Conservation (phyloP, 1,140 invertebrate species). For the Acromyrmex charruanus region DNA sequence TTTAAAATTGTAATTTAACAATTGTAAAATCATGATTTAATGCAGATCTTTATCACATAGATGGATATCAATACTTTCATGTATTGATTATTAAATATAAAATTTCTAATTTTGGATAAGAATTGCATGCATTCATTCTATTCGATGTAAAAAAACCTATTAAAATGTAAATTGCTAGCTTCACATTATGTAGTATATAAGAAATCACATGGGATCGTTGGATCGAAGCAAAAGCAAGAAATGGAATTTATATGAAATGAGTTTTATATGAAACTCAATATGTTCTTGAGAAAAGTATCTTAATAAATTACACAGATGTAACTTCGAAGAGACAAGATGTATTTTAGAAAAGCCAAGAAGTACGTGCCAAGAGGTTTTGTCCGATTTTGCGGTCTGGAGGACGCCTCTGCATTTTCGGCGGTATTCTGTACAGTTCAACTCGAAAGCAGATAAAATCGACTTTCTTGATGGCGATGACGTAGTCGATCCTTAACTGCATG, state of each 20-base stretch:
- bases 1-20: neutral
- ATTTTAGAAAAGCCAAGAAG: conserved; percentile 8
- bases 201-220: conserved; percentile 13
- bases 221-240: conserved; percentile 27
- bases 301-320: conserved; percentile 29
- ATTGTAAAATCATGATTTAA: neutral
- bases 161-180: conserved; percentile 33
- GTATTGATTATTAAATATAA: neutral
- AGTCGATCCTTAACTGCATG: conserved; percentile 65
- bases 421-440: conserved; percentile 29
- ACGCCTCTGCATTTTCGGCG: neutral
- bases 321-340: neutral
- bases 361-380: conserved; percentile 47
- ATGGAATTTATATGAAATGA: neutral
- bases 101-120: conserved; percentile 23
- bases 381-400: conserved; percentile 19
- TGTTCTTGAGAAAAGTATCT: neutral
- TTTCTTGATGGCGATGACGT: conserved; percentile 61
- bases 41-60: neutral
- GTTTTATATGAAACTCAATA: conserved; percentile 32
- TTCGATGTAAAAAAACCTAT: neutral
- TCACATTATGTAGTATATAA: neutral
- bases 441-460: conserved; percentile 66
- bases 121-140: neutral
- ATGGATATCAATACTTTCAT: neutral